Evolutionary conservation across 1,140 invertebrate genomes (phyloP).

Genomic region (Linepithema humile): DNA sequence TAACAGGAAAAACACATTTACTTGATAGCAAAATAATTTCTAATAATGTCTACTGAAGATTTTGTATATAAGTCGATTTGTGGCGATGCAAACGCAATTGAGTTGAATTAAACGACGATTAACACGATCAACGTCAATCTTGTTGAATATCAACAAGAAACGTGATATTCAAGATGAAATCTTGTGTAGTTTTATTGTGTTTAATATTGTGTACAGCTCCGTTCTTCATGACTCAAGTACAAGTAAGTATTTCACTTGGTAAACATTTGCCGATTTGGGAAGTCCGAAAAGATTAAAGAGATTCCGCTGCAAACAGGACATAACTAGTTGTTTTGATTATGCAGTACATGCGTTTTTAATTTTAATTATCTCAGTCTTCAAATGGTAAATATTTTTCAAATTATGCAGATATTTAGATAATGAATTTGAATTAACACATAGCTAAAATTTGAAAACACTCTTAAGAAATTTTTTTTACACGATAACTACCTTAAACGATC

Average conservation of each 20-base stretch:
- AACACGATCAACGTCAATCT: slow-evolving; percentile 14
- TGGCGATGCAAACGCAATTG: neutral
- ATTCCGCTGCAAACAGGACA: no score
- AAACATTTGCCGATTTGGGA: no score
- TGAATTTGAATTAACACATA: no score
- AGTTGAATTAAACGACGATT: slow-evolving; percentile 18
- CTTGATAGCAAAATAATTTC: slow-evolving; percentile 33
- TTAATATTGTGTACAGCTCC: neutral
- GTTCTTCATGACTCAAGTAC: slow-evolving; percentile 1
- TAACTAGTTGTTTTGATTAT: no score
- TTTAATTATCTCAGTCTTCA: no score
- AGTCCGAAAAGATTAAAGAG: neutral
- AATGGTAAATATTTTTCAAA: no score
- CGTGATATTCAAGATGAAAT: slow-evolving; percentile 29
- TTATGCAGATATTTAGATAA: no score
- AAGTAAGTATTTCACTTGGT: slow-evolving; percentile 27
- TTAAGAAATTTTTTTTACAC: no score
- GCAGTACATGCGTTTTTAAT: no score
- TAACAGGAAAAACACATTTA: slow-evolving; percentile 1
- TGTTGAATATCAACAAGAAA: no score
- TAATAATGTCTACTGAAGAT: slow-evolving; percentile 11
- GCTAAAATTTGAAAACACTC: no score
- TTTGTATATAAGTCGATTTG: slow-evolving; percentile 58
- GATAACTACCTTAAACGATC: no score
- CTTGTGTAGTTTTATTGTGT: slow-evolving; percentile 17